A percentile compares a stretch with the other conserved stretches of the same genome.
Conservation (phyloP, 2,113 vertebrate species). For the Lamprotornis superbus region DNA sequence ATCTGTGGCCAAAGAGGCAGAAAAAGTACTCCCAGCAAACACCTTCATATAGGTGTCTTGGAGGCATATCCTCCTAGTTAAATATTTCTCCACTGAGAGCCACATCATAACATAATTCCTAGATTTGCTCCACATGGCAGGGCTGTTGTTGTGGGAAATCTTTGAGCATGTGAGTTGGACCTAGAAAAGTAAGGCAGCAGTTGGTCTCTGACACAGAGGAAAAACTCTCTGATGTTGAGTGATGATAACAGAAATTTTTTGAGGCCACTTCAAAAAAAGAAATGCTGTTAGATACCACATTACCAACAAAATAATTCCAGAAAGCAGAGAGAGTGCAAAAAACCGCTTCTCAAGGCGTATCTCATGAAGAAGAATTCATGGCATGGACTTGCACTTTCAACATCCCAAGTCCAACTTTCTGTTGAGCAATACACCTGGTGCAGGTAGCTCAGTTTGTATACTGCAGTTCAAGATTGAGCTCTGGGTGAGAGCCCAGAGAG, state of each 20-base stretch:
- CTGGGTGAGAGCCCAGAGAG: neutral
- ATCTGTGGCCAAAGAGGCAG: neutral
- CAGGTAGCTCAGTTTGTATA: neutral
- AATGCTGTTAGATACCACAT: rapidly evolving
- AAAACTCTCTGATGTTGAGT: neutral
- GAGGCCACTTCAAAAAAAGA: neutral
- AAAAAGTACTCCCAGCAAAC: neutral
- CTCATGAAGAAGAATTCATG: neutral
- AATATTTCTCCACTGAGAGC: neutral
- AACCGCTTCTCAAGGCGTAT: too few relatives aligned
- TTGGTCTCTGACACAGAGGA: neutral
- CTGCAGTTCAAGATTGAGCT: neutral
- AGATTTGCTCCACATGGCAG: neutral
- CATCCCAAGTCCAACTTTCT: neutral
- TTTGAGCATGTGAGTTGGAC: neutral
- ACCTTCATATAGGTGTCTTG: neutral
- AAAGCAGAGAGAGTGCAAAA: neutral
- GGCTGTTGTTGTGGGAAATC: neutral
- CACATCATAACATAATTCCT: neutral
- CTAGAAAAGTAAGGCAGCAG: neutral
- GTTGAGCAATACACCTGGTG: neutral
- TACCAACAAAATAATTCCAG: neutral
- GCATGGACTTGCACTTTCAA: neutral
- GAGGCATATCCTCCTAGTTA: neutral
- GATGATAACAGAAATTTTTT: neutral